These are phyloP conservation scores for Galerucella nymphaeae DNA, from an alignment of 2,888 invertebrate species.

Conservation along the genomic window DNA sequence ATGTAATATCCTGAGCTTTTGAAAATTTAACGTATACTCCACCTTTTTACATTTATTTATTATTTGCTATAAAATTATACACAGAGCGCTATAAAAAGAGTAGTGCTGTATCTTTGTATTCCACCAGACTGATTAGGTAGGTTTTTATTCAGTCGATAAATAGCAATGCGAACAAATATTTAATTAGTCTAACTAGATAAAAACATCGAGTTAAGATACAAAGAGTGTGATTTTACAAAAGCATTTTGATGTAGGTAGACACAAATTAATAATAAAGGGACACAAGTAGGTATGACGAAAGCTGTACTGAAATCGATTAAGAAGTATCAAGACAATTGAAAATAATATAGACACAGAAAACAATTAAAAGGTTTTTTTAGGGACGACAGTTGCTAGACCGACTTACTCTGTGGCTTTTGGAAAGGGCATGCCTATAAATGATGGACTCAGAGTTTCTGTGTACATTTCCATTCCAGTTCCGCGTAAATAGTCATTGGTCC, in stretches of 20 bases:
- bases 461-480: slow-evolving; percentile 99
- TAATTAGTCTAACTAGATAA: not conserved
- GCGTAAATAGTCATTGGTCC: slow-evolving; percentile 99
- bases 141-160: too few relatives aligned
- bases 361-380: not conserved
- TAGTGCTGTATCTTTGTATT: too few relatives aligned
- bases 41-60: too few relatives aligned
- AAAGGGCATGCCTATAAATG: slow-evolving; percentile 98
- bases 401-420: slow-evolving; percentile 99
- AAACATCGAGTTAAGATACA: not conserved
- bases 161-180: too few relatives aligned
- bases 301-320: not conserved
- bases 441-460: slow-evolving; percentile 97
- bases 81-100: too few relatives aligned
- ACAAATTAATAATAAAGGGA: not conserved
- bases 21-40: not conserved
- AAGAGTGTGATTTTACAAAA: not conserved
- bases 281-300: not conserved
- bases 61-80: too few relatives aligned
- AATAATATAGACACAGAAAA: not conserved
- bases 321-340: not conserved
- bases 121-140: too few relatives aligned
- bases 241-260: not conserved
- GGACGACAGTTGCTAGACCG: slow-evolving; percentile 52
- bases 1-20: not conserved